A percentile compares a stretch with the other conserved stretches of the same genome.
These are phyloP conservation scores for Cardiocondyla obscurior DNA, from an alignment of 1,140 invertebrate species.

Conservation along the genomic window DNA sequence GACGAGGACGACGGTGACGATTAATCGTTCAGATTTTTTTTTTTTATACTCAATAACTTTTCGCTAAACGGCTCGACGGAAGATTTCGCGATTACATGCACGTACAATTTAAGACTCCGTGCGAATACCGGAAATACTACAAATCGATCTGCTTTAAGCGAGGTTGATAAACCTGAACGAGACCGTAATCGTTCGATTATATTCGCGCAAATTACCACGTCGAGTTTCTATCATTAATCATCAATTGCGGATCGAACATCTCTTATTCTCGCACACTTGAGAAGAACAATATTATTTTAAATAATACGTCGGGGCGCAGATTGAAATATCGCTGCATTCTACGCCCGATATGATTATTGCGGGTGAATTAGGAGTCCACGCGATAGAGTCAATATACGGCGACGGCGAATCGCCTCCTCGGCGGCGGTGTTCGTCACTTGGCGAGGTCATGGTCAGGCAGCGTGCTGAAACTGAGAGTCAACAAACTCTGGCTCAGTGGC, in stretches of 20 bases:
- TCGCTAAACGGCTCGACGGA: too few species aligned
- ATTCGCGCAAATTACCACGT: too few species aligned
- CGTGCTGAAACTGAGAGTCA: constrained; percentile 83
- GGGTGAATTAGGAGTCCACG: background rate
- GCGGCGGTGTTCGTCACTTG: constrained; percentile 74
- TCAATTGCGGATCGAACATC: background rate
- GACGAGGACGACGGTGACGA: constrained; percentile 13
- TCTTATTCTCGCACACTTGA: too few species aligned
- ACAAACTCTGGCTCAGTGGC: constrained; percentile 78
- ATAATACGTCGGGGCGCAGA: background rate
- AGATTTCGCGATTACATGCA: background rate
- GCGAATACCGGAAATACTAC: background rate
- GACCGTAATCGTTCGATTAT: background rate
- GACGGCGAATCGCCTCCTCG: constrained; percentile 71
- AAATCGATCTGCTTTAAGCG: background rate
- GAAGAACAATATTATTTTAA: background rate
- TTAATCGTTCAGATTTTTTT: background rate
- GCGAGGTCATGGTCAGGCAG: constrained; percentile 83
- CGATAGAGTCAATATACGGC: constrained; percentile 28
- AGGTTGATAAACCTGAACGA: background rate
- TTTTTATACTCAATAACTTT: background rate
- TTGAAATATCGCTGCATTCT: background rate
- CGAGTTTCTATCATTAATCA: too few species aligned
- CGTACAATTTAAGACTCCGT: background rate
- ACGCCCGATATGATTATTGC: background rate